Evolutionary conservation across 2,888 invertebrate genomes (phyloP).

Genomic region (Cheilosia vernalis): DNA sequence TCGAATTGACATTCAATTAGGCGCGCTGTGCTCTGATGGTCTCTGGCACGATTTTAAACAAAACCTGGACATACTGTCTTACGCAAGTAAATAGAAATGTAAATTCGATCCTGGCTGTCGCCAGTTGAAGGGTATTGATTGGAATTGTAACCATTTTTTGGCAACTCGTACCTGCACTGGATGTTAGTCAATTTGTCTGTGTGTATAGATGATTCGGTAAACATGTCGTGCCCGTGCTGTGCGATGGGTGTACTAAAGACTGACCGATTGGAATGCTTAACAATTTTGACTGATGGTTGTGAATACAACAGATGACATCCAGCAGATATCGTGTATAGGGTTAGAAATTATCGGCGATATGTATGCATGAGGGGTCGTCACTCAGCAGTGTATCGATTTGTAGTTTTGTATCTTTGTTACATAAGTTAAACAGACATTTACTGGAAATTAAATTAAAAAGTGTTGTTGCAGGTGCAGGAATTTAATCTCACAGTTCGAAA

Average conservation of each 20-base stretch:
- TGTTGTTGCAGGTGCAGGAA: too few species aligned
- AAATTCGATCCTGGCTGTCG: constrained; percentile 56
- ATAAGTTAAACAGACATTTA: too few species aligned
- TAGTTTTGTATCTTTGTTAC: not conserved
- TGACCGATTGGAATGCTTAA: constrained; percentile 42
- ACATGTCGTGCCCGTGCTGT: constrained; percentile 35
- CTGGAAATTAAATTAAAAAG: too few species aligned
- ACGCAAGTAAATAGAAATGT: constrained; percentile 65
- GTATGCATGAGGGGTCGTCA: not conserved
- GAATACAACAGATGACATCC: not conserved
- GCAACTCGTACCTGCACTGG: constrained; percentile 11
- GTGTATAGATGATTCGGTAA: constrained; percentile 12
- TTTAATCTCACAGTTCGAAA: too few species aligned
- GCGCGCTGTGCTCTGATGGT: constrained; percentile 10
- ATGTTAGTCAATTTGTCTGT: constrained; percentile 10
- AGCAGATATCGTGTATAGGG: not conserved
- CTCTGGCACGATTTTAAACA: constrained; percentile 44
- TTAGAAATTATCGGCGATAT: not conserved
- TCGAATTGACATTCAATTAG: constrained; percentile 74
- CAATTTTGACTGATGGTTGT: not conserved
- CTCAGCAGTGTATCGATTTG: not conserved
- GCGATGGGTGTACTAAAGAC: constrained; percentile 39
- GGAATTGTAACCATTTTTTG: constrained; percentile 36
- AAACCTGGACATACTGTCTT: constrained; percentile 54
- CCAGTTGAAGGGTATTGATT: constrained; percentile 54